A percentile compares a stretch with the other conserved stretches of the same genome.
These are phyloP conservation scores for Champsocephalus esox DNA, from an alignment of 2,797 vertebrate genomes.

Conservation along the genomic window DNA sequence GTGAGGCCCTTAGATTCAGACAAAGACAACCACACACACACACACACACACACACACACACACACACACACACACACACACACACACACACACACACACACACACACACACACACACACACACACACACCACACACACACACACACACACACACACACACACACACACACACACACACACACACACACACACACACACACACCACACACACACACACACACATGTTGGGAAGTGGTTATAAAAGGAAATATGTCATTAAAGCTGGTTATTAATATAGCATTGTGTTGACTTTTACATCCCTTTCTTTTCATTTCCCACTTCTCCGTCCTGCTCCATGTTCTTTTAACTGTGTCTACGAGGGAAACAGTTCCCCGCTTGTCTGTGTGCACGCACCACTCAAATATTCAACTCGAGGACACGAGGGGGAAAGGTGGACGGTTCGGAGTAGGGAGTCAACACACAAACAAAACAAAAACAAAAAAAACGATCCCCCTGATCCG, in stretches of 20 bases:
- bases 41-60: slow-evolving; percentile 12
- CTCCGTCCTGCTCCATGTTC: slow-evolving; percentile 10
- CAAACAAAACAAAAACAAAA: slow-evolving; percentile 39
- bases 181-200: neutral
- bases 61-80: neutral
- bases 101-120: neutral
- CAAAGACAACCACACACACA: slow-evolving; percentile 74
- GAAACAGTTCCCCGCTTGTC: slow-evolving; percentile 9
- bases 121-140: neutral
- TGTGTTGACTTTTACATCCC: neutral
- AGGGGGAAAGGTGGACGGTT: slow-evolving; percentile 22
- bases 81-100: slow-evolving; percentile 7
- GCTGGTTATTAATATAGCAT: too few relatives aligned
- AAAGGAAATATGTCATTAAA: too few relatives aligned
- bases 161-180: slow-evolving; percentile 3
- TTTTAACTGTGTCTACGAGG: slow-evolving; percentile 37
- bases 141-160: neutral
- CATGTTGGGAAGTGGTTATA: neutral
- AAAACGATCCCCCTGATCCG: too few relatives aligned
- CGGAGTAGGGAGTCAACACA: slow-evolving; percentile 58
- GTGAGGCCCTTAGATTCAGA: slow-evolving; percentile 62
- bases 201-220: slow-evolving; percentile 4
- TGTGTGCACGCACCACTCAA: slow-evolving; percentile 39
- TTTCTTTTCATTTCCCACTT: slow-evolving; percentile 1
- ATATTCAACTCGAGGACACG: slow-evolving; percentile 72